Base-by-base conservation (phyloP, 2,113 vertebrate genomes). In the Delphinus delphis region DNA sequence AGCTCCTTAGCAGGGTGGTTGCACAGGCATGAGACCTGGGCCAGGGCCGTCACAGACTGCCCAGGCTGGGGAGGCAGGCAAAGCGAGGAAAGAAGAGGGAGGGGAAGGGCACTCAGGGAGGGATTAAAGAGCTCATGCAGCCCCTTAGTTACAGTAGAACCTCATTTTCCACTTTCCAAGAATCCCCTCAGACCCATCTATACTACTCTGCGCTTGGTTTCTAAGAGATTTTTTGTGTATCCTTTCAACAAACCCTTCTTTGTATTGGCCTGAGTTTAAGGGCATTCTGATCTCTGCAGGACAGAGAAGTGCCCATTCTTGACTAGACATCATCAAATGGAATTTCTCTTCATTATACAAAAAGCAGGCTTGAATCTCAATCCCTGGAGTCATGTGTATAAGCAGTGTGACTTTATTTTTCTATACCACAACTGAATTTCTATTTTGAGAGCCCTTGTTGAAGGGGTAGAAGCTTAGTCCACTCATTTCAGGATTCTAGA, bases 241-340 rank as follows among this genome's bases (percentile, higher is more conserved):
- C 26, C 26, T 85, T 92, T 94, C n/a, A 95, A 96, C n/a, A 92
- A 95, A 38, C 7, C 26, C 18, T 20, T 96, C 26, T 93, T 62
- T 91, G 53, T 86, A 44, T 38, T 76, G 74, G 36, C 67, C 60
- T 20, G 44, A 77, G 31, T 21, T 92, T 76, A 65, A 76, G 79
- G 38, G 26, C 41, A 77, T 71, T 62, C 36, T 26, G 18, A 77
- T 93, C 73, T 88, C 44, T 90, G 23, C 44, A 71, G 53, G 67
- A 71, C 10, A 96, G 73, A 86, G 60, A 95, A 47, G 33, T 70
- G 12, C 23, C 44, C 60, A 28, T 92, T 86, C 71, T 84, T 82
- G 33, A 77, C 41, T 62, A 82, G 38, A 83, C 31, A 41, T 80
- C 50, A 93, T 63, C 65, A 93, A 81, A 41, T 50, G 38, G 41